phyloP scores from a whole-genome alignment of 2,113 vertebrate species.

The Setophaga coronata region DNA sequence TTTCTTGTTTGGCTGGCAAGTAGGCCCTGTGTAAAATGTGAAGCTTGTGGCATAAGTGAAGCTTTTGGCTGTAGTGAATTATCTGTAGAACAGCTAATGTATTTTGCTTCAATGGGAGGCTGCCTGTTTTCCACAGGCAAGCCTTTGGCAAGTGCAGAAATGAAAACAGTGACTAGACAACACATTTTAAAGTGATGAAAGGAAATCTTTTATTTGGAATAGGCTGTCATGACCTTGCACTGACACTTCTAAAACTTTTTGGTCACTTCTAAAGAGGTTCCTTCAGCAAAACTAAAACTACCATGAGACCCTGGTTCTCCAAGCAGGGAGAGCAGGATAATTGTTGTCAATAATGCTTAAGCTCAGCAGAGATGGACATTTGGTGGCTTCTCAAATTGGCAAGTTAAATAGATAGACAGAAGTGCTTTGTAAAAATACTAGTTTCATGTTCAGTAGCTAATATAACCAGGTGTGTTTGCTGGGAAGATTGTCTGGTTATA shows the following conservation, averaged over 20 bases:
- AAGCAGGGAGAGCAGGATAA: background rate
- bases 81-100: background rate
- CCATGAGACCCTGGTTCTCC: background rate
- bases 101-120: background rate
- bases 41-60: background rate
- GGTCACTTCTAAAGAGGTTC: conserved; percentile 10
- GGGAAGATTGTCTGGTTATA: background rate
- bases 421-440: background rate
- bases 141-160: background rate
- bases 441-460: background rate
- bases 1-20: background rate
- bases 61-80: background rate
- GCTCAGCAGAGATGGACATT: background rate
- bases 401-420: background rate
- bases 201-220: conserved; percentile 11
- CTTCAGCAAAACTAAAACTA: background rate
- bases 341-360: background rate
- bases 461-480: background rate
- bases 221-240: background rate
- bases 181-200: background rate
- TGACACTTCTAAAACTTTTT: conserved; percentile 8
- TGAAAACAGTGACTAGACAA: background rate
- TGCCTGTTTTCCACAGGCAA: background rate
- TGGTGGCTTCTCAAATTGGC: background rate
- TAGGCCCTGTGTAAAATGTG: background rate